Evolutionary conservation across 2,113 vertebrate genomes (phyloP).

Genomic region (Rhombomys opimus): DNA sequence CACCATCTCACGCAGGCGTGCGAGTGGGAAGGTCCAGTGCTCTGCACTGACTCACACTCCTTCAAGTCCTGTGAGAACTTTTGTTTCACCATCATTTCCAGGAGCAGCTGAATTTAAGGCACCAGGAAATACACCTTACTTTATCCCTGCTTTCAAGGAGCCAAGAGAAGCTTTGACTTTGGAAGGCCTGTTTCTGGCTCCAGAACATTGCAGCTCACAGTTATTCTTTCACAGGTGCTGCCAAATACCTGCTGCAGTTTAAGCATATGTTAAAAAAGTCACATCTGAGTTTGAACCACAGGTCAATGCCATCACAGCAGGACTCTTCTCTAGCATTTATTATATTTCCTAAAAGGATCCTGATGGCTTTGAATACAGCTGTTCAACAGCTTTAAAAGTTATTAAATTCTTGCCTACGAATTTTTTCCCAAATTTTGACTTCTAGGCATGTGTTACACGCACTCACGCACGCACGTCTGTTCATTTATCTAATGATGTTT

Average conservation of each 20-base stretch:
- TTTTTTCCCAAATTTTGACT: conserved; percentile 3
- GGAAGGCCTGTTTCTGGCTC: conserved; percentile 33
- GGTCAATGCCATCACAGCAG: conserved; percentile 32
- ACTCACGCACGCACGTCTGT: not conserved
- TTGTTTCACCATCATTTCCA: conserved; percentile 54
- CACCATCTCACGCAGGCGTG: conserved; percentile 46
- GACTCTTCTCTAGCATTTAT: conserved; percentile 35
- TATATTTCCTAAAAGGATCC: conserved; percentile 33
- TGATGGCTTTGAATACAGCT: not conserved
- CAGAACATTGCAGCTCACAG: conserved; percentile 47
- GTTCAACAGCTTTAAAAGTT: conserved; percentile 49
- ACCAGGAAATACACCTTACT: conserved; percentile 30
- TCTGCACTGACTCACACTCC: conserved; percentile 57
- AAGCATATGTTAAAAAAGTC: conserved; percentile 41
- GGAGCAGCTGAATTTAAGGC: conserved; percentile 71
- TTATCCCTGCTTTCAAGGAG: conserved; percentile 37
- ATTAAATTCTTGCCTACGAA: not conserved
- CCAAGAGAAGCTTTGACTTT: conserved; percentile 66
- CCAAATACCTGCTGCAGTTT: conserved; percentile 44
- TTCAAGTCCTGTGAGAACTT: conserved; percentile 33
- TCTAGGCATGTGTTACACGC: too few relatives aligned
- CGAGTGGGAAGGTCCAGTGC: conserved; percentile 45
- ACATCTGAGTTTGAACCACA: not conserved
- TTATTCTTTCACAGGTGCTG: conserved; percentile 42
- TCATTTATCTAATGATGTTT: conserved; percentile 40